Percentiles rank a stretch among this genome's conserved stretches.
Conservation (phyloP, 2,888 invertebrate species). For the Falcaria lacertinaria region DNA sequence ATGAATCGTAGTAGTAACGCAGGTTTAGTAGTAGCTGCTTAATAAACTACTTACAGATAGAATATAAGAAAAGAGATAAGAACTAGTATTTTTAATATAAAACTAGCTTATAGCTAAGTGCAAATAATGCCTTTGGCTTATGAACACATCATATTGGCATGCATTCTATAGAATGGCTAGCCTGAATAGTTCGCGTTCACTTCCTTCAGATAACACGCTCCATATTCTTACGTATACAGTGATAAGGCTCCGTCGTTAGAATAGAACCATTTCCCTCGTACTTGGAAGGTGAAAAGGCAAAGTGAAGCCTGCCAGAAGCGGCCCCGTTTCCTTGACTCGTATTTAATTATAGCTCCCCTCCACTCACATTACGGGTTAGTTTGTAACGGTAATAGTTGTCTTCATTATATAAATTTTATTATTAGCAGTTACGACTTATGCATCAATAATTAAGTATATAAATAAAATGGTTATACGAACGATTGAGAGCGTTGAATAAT, state of each 20-base stretch:
- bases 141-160: background rate
- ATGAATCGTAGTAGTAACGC: too few relatives aligned
- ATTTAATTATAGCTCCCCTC: slow-evolving; percentile 47
- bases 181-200: background rate
- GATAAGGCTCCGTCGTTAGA: background rate
- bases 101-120: too few relatives aligned
- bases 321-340: slow-evolving; percentile 44
- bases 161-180: background rate
- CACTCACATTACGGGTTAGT: slow-evolving; percentile 24
- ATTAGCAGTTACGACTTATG: background rate
- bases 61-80: too few relatives aligned
- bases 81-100: too few relatives aligned
- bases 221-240: background rate
- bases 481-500: too few relatives aligned
- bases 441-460: too few relatives aligned
- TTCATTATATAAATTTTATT: background rate
- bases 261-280: slow-evolving; percentile 10
- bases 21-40: too few relatives aligned
- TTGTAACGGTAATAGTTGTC: background rate
- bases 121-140: too few relatives aligned
- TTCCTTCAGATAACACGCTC: background rate
- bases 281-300: slow-evolving; percentile 31
- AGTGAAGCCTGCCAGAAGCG: slow-evolving; percentile 32
- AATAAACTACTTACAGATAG: too few relatives aligned
- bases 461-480: too few relatives aligned